A percentile compares a stretch with the other conserved stretches of the same genome.
phyloP scores from a whole-genome alignment of 2,113 vertebrate genomes.

The Xiphorhynchus elegans region DNA sequence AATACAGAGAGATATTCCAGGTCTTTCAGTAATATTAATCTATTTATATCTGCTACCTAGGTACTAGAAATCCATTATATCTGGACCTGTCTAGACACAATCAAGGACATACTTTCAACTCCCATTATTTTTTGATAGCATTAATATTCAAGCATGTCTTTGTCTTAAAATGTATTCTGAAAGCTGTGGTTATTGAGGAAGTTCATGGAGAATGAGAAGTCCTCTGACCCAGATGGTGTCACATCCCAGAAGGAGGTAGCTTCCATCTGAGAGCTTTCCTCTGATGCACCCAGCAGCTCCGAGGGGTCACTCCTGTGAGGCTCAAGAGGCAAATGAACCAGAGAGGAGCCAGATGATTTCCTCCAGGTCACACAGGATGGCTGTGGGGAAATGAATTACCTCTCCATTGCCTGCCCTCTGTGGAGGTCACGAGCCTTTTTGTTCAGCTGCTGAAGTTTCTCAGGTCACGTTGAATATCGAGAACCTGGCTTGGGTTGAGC shows the following conservation, averaged over 20 bases:
- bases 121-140: not conserved
- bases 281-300: not conserved
- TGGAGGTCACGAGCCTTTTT: not conserved
- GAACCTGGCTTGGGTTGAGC: not conserved
- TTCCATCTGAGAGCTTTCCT: not conserved
- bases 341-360: not conserved
- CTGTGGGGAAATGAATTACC: not conserved
- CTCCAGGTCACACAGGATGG: not conserved
- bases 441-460: not conserved
- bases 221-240: not conserved
- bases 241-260: not conserved
- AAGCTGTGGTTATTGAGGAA: constrained; percentile 31
- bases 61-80: constrained; percentile 41
- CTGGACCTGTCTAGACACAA: constrained; percentile 51
- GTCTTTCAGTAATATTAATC: constrained; percentile 27
- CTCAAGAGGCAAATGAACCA: not conserved
- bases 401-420: not conserved
- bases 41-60: constrained; percentile 52
- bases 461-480: rapidly evolving
- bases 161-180: constrained; percentile 26
- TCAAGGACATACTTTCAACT: constrained; percentile 44
- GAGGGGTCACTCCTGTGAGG: not conserved
- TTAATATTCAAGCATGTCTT: constrained; percentile 50
- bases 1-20: not conserved
- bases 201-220: not conserved